Evolutionary conservation across 2,797 vertebrate species (phyloP), one percentile per base, ranked within the genome.

Genomic region (Peromyscus melanophrys): DNA sequence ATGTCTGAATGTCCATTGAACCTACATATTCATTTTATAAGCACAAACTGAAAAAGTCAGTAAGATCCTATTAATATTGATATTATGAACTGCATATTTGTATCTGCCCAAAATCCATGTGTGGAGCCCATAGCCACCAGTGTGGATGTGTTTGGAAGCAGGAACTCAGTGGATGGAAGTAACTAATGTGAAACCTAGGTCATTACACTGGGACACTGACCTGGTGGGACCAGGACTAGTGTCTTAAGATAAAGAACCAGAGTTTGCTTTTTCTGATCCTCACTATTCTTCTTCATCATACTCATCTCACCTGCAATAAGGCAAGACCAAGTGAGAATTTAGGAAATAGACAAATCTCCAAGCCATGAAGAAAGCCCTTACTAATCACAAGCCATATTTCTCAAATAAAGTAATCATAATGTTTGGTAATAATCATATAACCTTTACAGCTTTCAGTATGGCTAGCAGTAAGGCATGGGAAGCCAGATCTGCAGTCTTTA

Each of bases 21-120:
- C 29, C 55, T 17, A 59, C 75, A 63, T 16, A 71, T 65, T 31
- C 31, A 69, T 49, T 25, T 87, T 55, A 77, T 90, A 92, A 95
- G 17, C 29, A 95, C 5, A 65, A 76, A 65, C 16, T 91, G 43
- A 88, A 96, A 63, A 81, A 90, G 61, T 86, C 82, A 43, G 89
- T 77, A 40, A 11, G 12, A 46, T 55, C 3, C 34, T 75, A 52
- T 75, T 75, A 83, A 55, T 83, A 95, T 21, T 83, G 69, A 37
- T 90, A 12, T n/a, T 52, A 69, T 25, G 37, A 13, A 88, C 4
- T 57, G 25, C 84, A n/a, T 59, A 14, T 88, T 21, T 91, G 34
- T 40, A 34, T 63, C 37, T 63, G 14, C 13, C 46, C 8, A 13
- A 75, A 94, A 52, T 78, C 55, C 8, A 5, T 40, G 52, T 49